Percentiles rank a stretch among this genome's conserved stretches.
These are phyloP conservation scores for Phalacrocorax aristotelis DNA, from an alignment of 2,113 vertebrate species.

Conservation along the genomic window DNA sequence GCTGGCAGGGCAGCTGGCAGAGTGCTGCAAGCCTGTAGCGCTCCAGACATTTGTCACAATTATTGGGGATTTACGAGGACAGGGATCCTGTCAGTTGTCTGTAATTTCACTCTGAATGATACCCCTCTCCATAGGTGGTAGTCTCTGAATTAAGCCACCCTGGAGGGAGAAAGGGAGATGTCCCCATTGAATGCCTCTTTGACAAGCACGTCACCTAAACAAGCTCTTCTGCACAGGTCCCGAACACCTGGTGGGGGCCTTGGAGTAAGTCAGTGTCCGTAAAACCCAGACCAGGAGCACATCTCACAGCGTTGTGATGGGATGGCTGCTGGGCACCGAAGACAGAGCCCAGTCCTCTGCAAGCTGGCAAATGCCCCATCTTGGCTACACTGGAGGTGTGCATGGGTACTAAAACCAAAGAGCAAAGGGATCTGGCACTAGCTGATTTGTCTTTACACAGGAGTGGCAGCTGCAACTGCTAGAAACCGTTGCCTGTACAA, in stretches of 20 bases:
- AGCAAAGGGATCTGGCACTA: rapidly evolving
- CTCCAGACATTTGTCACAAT: constrained; percentile 11
- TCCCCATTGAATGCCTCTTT: background rate
- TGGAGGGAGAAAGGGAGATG: background rate
- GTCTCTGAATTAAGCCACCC: background rate
- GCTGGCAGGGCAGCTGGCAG: constrained; percentile 23
- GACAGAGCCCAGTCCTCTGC: background rate
- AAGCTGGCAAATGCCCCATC: background rate
- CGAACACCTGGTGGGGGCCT: rapidly evolving
- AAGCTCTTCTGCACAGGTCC: background rate
- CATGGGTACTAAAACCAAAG: background rate
- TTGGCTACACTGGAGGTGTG: background rate
- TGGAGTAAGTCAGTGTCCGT: background rate
- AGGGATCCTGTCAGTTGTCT: background rate
- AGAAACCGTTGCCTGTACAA: background rate
- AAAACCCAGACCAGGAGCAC: background rate
- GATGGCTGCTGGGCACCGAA: background rate
- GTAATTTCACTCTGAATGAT: background rate
- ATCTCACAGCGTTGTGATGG: rapidly evolving
- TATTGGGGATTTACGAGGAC: constrained; percentile 31
- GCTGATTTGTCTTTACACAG: background rate
- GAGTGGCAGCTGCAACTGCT: background rate
- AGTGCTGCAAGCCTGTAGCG: background rate
- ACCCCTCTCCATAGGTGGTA: background rate
- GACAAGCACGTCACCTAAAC: background rate